Evolutionary conservation across 1,140 invertebrate species (phyloP).

Genomic region (Tribolium castaneum): DNA sequence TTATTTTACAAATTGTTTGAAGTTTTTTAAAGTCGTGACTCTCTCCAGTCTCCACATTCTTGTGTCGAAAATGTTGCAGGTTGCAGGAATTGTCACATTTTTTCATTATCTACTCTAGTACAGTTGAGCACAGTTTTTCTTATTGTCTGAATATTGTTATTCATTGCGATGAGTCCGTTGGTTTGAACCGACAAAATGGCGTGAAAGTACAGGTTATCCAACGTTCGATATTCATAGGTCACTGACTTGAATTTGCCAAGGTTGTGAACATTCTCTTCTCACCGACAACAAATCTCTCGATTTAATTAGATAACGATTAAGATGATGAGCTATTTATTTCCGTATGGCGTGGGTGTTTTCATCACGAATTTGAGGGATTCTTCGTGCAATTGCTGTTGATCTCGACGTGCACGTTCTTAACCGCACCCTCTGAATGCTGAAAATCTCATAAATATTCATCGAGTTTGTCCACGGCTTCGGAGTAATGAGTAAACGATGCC

Average conservation of each 20-base stretch:
- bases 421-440: constrained; percentile 9
- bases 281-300: constrained; percentile 9
- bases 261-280: constrained; percentile 28
- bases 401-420: constrained; percentile 13
- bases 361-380: constrained; percentile 14
- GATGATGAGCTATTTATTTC: neutral
- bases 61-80: too few relatives aligned
- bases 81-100: too few relatives aligned
- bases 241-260: constrained; percentile 26
- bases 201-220: constrained; percentile 7
- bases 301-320: constrained; percentile 14
- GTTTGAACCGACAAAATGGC: neutral
- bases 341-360: neutral
- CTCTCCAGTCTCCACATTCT: too few relatives aligned
- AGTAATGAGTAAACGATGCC: constrained; percentile 31
- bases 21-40: too few relatives aligned
- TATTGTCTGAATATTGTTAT: neutral
- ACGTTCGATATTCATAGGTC: constrained; percentile 23
- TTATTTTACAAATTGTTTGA: too few relatives aligned
- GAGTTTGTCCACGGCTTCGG: constrained; percentile 9
- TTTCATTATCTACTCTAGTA: too few relatives aligned
- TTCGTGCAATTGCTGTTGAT: constrained; percentile 15
- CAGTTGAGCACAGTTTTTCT: too few relatives aligned
- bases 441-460: constrained; percentile 26
- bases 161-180: neutral